phyloP scores from a whole-genome alignment of 1,140 invertebrate species.

The Cyphomyrmex costatus region DNA sequence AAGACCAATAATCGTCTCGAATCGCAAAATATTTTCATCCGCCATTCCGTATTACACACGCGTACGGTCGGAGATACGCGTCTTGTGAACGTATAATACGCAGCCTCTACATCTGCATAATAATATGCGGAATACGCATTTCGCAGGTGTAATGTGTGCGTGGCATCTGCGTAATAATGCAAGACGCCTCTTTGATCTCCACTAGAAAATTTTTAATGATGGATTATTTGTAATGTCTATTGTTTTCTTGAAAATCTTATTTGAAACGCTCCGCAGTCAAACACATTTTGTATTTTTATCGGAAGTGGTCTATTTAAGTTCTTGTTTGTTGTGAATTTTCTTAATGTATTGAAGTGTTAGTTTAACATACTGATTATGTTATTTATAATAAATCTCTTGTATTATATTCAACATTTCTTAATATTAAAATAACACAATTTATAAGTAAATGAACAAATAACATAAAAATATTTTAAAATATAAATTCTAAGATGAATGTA shows the following conservation, averaged over 20 bases:
- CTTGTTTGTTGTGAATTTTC: no score
- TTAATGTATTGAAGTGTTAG: no score
- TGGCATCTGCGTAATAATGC: constrained; percentile 27
- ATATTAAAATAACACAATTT: no score
- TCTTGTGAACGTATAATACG: constrained; percentile 42
- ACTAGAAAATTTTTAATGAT: not conserved
- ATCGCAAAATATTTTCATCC: constrained; percentile 59
- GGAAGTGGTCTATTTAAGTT: no score
- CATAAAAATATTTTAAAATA: no score
- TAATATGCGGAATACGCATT: constrained; percentile 48
- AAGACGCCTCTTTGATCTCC: not conserved
- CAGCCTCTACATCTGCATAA: constrained; percentile 37
- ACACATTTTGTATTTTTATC: no score
- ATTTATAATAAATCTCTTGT: no score
- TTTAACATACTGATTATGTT: no score
- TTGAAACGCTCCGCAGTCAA: not conserved
- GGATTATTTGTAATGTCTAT: not conserved
- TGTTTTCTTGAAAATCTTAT: not conserved
- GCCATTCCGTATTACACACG: constrained; percentile 1
- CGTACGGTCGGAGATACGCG: constrained; percentile 1
- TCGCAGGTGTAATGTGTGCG: constrained; percentile 10
- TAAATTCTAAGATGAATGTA: no score
- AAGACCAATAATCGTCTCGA: constrained; percentile 60
- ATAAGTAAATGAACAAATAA: no score
- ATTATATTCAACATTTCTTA: no score